These are phyloP conservation scores for Macropus fuliginosus DNA, from an alignment of 2,797 vertebrate genomes.

Conservation along the genomic window DNA sequence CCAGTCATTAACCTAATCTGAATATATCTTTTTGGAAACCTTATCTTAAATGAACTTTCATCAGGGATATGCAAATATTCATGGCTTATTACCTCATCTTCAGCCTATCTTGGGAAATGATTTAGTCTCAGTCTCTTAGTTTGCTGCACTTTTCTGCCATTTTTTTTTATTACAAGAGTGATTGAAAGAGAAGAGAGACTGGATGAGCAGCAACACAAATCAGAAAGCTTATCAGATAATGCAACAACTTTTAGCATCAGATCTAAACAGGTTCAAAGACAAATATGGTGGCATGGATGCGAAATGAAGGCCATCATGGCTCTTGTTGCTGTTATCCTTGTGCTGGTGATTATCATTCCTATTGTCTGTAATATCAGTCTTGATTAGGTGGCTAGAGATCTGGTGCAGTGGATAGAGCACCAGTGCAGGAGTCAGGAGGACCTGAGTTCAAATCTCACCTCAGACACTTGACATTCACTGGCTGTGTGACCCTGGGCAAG, in stretches of 20 bases:
- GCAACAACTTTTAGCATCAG: too few species aligned
- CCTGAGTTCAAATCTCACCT: too few species aligned
- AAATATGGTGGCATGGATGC: too few species aligned
- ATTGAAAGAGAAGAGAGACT: too few species aligned
- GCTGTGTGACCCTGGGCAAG: too few species aligned
- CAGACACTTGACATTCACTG: too few species aligned
- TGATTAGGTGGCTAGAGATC: slow-evolving; percentile 75
- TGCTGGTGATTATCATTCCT: slow-evolving; percentile 96
- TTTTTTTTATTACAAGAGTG: too few species aligned
- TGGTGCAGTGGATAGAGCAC: too few species aligned
- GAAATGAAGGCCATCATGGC: slow-evolving; percentile 90
- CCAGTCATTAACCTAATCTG: neutral
- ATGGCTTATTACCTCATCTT: neutral
- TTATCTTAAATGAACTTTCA: neutral
- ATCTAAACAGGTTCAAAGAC: too few species aligned
- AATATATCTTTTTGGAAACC: neutral
- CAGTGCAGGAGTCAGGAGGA: too few species aligned
- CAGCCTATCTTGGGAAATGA: neutral
- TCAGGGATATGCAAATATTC: neutral
- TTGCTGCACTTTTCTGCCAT: neutral
- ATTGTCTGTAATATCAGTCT: slow-evolving; percentile 92
- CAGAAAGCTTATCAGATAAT: too few species aligned
- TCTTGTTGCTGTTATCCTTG: slow-evolving; percentile 90
- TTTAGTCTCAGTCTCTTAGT: neutral
- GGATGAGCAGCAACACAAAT: too few species aligned